Percentiles rank a stretch among this genome's conserved stretches.
Conservation (phyloP, 2,113 vertebrate genomes). For the Carassius auratus region DNA sequence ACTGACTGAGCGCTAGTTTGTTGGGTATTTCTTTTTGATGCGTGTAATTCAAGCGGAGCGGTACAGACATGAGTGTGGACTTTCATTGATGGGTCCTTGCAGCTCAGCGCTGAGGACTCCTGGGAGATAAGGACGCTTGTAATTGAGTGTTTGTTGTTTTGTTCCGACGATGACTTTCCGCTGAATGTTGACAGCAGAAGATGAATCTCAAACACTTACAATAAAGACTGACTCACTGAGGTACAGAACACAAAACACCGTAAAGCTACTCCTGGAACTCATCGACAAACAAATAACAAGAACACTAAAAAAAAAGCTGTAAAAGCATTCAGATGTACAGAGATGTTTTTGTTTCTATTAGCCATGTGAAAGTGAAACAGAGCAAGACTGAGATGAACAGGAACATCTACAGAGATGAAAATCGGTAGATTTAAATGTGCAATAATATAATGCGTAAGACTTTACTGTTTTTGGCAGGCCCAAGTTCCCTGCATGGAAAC, state of each 20-base stretch:
- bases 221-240: background rate
- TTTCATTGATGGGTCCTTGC: slow-evolving; percentile 7
- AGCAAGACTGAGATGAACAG: too few species aligned
- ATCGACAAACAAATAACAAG: background rate
- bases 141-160: slow-evolving; percentile 18
- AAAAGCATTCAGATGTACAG: background rate
- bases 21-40: background rate
- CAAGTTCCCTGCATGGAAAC: too few species aligned
- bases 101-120: background rate
- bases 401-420: too few species aligned
- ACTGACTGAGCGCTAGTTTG: background rate
- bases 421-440: too few species aligned
- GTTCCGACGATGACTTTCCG: background rate
- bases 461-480: too few species aligned
- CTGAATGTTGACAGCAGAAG: slow-evolving; percentile 24
- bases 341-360: background rate
- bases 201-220: slow-evolving; percentile 12
- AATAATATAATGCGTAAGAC: too few species aligned
- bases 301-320: background rate
- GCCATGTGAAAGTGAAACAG: background rate
- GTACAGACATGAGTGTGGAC: background rate
- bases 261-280: background rate
- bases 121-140: slow-evolving; percentile 18
- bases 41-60: background rate
- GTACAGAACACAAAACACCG: background rate